A percentile compares a stretch with the other conserved stretches of the same genome.
phyloP scores from a whole-genome alignment of 2,113 vertebrate genomes.

The Nymphicus hollandicus region DNA sequence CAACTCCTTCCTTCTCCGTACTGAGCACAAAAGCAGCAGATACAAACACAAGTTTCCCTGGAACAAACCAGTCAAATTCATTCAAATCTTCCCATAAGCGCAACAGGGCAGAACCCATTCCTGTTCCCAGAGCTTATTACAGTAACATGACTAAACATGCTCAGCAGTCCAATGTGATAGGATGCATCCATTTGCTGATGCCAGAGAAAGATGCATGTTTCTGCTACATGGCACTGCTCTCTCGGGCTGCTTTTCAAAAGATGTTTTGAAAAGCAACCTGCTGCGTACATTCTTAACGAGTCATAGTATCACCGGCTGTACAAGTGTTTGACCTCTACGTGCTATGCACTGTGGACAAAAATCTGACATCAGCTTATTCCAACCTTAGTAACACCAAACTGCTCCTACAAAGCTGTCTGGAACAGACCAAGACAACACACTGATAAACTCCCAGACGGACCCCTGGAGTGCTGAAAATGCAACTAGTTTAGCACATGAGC shows the following conservation, averaged over 20 bases:
- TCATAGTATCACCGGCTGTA: conserved; percentile 41
- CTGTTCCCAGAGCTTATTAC: conserved; percentile 37
- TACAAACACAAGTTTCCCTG: not conserved
- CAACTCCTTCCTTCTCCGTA: not conserved
- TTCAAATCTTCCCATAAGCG: not conserved
- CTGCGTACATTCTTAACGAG: conserved; percentile 58
- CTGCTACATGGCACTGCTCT: conserved; percentile 35
- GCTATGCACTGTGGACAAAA: conserved; percentile 42
- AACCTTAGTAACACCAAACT: conserved; percentile 42
- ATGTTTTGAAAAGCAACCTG: conserved; percentile 59
- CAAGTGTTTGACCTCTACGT: conserved; percentile 55
- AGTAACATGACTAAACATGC: conserved; percentile 39
- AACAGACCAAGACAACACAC: not conserved
- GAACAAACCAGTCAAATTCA: conserved; percentile 45
- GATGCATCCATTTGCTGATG: conserved; percentile 53
- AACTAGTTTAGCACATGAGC: not conserved
- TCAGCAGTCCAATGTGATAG: conserved; percentile 32
- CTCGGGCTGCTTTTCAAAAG: conserved; percentile 49
- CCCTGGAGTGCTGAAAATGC: not conserved
- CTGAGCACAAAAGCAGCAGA: not conserved
- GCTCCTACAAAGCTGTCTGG: not conserved
- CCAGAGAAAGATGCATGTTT: conserved; percentile 53
- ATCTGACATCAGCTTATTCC: conserved; percentile 64
- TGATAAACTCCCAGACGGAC: not conserved
- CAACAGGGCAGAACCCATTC: conserved; percentile 26